Evolutionary conservation across 2,797 vertebrate species (phyloP), one percentile per base, ranked within the genome.

Genomic region (Gadopsis marmoratus): DNA sequence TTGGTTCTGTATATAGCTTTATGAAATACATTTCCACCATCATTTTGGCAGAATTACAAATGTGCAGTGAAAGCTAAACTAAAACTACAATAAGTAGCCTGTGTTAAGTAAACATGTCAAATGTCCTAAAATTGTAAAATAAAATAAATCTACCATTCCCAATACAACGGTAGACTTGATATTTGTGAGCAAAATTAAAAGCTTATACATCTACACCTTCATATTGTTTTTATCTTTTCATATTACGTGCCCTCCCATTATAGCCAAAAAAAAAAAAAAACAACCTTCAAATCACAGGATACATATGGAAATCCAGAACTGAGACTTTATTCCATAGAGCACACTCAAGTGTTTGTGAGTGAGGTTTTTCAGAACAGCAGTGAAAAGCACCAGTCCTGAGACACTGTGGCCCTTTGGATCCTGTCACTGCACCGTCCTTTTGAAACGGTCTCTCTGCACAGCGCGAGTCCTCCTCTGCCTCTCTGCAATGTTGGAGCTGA

Each of bases 381-480:
- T 43, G 39, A 61, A 19, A 53, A 53, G 53, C 35, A 4, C 9
- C 39, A 23, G 31, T 61, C n/a, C 61, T 65, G 68, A 76, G 62
- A 23, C 4, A 5, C 33, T 41, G 62, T 60, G 69, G 31, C 21
- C 4, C 37, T 70, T 63, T 48, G 48, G 19, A 64, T 67, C 19
- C 10, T 21, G 45, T 95, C 86, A 93, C 31, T 76, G 91, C 55
- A 93, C 82, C 0, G 90, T 91, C 75, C 91, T 92, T 82, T 93
- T 96, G 19, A 95, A 81, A 12, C 93, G 88, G 74, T 83, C 94
- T 83, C 88, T 95, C 86, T 96, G 95, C 50, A 94, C 58, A 3
- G 92, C 95, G 2, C 94, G 95, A 5, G 91, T 81, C 83, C 95
- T 94, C 78, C 91, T 95, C 89, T 96, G 96, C 83, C 95, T 87